A percentile compares a stretch with the other conserved stretches of the same genome.
Evolutionary conservation across 2,113 vertebrate genomes (phyloP).

Genomic region (Mobula birostris): DNA sequence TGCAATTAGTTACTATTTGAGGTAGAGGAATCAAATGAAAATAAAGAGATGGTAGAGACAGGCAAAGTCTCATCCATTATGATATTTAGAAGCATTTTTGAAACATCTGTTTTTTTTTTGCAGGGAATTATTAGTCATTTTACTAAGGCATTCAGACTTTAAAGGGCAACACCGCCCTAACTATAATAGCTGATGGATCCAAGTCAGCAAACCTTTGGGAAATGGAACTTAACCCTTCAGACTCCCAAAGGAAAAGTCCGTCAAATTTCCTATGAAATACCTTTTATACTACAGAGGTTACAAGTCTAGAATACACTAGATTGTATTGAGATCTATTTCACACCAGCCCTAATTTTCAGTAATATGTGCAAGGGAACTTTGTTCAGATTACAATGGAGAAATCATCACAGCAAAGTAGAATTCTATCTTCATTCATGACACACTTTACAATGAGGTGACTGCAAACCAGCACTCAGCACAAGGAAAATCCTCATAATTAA

Average conservation of each 20-base stretch:
- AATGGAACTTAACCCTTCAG: constrained; percentile 17
- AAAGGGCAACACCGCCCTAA: constrained; percentile 20
- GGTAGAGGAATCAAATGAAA: constrained; percentile 11
- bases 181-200: neutral
- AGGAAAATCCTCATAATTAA: too few species aligned
- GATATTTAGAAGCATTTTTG: constrained; percentile 24
- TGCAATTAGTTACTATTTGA: constrained; percentile 5
- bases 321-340: neutral
- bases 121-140: constrained; percentile 25
- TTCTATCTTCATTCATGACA: neutral
- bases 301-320: neutral
- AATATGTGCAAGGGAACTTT: neutral
- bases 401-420: neutral
- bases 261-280: neutral
- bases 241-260: neutral
- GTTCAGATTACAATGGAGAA: neutral
- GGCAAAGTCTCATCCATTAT: constrained; percentile 25
- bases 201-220: constrained; percentile 3
- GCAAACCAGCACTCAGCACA: too few species aligned
- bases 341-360: neutral
- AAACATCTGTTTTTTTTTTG: neutral
- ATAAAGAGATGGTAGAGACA: neutral
- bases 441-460: neutral
- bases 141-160: constrained; percentile 3
- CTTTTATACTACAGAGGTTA: neutral